Conservation (phyloP, 2,113 vertebrate genomes). For the Lathamus discolor region DNA sequence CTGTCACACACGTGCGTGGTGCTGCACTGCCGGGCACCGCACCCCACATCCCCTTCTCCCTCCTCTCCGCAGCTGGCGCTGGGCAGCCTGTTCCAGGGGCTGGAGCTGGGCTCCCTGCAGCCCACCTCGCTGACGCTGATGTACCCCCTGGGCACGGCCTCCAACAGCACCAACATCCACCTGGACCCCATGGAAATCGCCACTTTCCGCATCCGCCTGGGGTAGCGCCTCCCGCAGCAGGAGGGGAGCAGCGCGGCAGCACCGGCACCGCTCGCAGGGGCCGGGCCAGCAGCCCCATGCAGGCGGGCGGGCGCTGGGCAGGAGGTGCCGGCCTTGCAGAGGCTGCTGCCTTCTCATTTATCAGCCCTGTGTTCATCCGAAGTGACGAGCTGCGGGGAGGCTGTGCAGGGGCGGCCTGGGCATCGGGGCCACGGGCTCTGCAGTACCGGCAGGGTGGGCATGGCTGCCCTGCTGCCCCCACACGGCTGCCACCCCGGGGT, state of each 20-base stretch:
- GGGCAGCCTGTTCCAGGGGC: conserved; percentile 83
- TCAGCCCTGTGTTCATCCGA: conserved; percentile 9
- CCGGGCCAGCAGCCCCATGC: not conserved
- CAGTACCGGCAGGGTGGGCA: not conserved
- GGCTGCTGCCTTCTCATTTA: conserved; percentile 25
- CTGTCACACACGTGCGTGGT: not conserved
- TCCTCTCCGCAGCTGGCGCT: conserved; percentile 77
- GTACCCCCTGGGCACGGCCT: conserved; percentile 79
- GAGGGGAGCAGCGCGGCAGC: not conserved
- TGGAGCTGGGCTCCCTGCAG: conserved; percentile 88
- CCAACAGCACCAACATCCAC: conserved; percentile 80
- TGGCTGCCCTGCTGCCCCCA: not conserved
- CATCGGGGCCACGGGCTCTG: too few species aligned
- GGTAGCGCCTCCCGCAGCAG: conserved; percentile 62
- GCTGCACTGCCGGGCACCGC: not conserved
- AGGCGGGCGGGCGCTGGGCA: not conserved
- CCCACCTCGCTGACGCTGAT: conserved; percentile 90
- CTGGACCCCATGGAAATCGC: conserved; percentile 94
- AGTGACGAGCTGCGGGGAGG: not conserved
- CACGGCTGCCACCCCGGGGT: not conserved
- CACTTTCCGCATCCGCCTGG: conserved; percentile 88
- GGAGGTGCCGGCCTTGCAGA: not conserved
- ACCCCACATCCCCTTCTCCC: rapidly evolving
- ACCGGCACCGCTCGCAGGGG: not conserved
- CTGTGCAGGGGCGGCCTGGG: not conserved